Evolutionary conservation across 2,113 vertebrate genomes (phyloP).

Genomic region (Ptilorrhoa leucosticta): DNA sequence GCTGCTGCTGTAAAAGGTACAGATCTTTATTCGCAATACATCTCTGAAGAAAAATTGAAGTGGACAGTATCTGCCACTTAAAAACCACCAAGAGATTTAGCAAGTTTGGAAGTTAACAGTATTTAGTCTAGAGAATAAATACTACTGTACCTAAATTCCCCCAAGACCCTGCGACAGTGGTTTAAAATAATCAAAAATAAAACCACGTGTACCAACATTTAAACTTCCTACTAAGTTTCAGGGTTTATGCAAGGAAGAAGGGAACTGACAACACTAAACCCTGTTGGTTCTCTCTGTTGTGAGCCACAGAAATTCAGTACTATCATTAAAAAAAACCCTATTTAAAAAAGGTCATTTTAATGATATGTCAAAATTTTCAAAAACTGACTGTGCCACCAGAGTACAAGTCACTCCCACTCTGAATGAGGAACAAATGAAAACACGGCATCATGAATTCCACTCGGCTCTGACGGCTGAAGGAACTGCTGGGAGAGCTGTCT

Average conservation of each 20-base stretch:
- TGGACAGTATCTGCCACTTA: neutral
- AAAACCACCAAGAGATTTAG: neutral
- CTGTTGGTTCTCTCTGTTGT: neutral
- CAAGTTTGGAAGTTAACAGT: neutral
- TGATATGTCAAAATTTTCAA: neutral
- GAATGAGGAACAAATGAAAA: neutral
- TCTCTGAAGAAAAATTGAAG: neutral
- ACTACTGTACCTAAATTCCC: neutral
- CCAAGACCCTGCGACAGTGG: neutral
- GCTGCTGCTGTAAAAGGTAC: neutral
- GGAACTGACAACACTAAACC: neutral
- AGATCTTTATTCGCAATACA: neutral
- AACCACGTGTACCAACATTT: rapidly evolving
- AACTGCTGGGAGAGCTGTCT: neutral
- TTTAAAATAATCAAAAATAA: neutral
- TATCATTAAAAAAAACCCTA: neutral
- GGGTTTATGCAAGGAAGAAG: neutral
- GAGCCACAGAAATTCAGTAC: neutral
- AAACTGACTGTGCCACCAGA: neutral
- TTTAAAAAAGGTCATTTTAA: neutral
- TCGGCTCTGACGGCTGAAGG: rapidly evolving
- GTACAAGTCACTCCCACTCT: neutral
- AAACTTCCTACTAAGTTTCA: neutral
- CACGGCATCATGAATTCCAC: rapidly evolving
- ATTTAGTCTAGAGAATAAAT: neutral